These are phyloP conservation scores for Rhinopomastus cyanomelas DNA, from an alignment of 2,113 vertebrate species.

Conservation along the genomic window DNA sequence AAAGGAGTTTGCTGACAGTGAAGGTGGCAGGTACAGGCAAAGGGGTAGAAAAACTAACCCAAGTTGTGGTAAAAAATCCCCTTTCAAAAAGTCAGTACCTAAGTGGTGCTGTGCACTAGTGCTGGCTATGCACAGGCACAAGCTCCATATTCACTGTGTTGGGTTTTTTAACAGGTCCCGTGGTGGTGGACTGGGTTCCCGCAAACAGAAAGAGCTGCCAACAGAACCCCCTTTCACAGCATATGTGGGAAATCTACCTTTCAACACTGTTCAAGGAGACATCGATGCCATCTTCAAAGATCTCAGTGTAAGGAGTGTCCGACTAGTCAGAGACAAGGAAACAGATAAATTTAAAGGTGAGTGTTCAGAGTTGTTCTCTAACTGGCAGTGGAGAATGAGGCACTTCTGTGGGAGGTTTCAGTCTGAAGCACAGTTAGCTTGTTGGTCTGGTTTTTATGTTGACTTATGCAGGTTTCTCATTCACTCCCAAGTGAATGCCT, in stretches of 20 bases:
- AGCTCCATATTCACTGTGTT: not conserved
- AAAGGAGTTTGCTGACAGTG: not conserved
- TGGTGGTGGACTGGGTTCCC: constrained; percentile 82
- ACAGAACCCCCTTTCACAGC: constrained; percentile 97
- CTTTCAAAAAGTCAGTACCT: not conserved
- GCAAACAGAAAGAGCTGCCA: constrained; percentile 95
- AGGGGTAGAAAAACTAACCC: not conserved
- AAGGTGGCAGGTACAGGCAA: not conserved
- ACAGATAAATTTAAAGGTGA: constrained; percentile 99
- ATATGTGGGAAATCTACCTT: constrained; percentile 95
- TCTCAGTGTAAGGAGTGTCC: constrained; percentile 89
- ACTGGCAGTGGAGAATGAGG: not conserved
- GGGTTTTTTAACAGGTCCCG: constrained; percentile 78
- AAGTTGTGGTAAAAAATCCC: not conserved
- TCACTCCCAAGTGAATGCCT: not conserved
- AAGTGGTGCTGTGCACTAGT: accelerated
- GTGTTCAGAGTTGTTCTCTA: not conserved
- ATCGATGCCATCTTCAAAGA: constrained; percentile 98
- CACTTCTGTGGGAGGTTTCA: not conserved
- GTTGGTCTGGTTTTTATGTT: not conserved
- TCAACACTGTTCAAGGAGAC: constrained; percentile 97
- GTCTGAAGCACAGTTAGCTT: not conserved
- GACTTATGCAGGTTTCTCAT: not conserved
- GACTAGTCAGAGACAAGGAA: constrained; percentile 98
- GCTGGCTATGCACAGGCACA: not conserved